phyloP scores from a whole-genome alignment of 2,888 invertebrate species.

The Metacarcinus magister region DNA sequence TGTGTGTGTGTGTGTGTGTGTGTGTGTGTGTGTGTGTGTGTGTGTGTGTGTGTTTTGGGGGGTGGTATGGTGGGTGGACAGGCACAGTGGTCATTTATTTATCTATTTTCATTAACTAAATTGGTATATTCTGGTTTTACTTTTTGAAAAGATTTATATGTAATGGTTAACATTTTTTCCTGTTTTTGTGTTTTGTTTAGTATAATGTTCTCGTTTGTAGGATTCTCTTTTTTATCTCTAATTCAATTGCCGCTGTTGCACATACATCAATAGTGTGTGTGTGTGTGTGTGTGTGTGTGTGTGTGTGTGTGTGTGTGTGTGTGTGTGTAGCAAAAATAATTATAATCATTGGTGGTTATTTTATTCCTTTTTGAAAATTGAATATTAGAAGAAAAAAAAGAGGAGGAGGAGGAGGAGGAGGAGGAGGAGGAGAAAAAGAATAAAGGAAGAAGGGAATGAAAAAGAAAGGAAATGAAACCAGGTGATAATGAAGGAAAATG shows the following conservation, averaged over 20 bases:
- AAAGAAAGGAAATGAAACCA: not conserved
- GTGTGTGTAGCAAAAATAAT: too few species aligned
- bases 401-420: not conserved
- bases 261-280: too few species aligned
- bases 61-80: not conserved
- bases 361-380: too few species aligned
- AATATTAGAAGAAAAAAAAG: too few species aligned
- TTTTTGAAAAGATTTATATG: not conserved
- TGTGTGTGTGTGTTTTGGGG: too few species aligned
- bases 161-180: not conserved
- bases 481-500: not conserved
- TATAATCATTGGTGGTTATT: too few species aligned
- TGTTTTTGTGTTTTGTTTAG: not conserved
- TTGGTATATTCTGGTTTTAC: not conserved
- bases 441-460: not conserved
- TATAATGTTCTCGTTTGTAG: not conserved
- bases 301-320: too few species aligned
- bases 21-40: slow-evolving; percentile 31
- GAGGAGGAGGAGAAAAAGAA: not conserved
- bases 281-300: too few species aligned
- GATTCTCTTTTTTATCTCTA: not conserved
- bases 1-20: slow-evolving; percentile 40
- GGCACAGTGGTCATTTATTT: not conserved
- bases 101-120: not conserved
- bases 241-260: too few species aligned